A percentile compares a stretch with the other conserved stretches of the same genome.
Evolutionary conservation across 2,797 vertebrate species (phyloP).

Genomic region (Eulemur rubriventer): DNA sequence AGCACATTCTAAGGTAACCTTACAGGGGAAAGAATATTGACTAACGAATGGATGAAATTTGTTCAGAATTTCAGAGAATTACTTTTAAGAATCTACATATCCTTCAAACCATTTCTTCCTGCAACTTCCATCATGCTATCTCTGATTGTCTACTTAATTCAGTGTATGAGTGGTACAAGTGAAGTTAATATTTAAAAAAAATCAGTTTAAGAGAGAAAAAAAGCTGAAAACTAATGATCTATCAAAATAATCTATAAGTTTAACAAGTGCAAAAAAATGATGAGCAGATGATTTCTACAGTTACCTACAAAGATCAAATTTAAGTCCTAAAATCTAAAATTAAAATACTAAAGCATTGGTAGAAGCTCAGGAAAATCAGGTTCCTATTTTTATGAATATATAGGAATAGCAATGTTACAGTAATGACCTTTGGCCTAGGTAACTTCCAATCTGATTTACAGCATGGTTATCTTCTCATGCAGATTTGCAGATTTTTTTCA

Average conservation of each 20-base stretch:
- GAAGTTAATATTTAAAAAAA: slow-evolving; percentile 21
- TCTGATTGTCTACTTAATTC: slow-evolving; percentile 44
- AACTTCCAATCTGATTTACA: neutral
- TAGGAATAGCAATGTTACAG: neutral
- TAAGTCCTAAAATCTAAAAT: slow-evolving; percentile 33
- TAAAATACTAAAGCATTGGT: neutral
- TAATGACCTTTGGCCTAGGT: neutral
- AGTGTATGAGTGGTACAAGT: neutral
- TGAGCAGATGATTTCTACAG: neutral
- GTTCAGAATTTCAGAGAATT: slow-evolving; percentile 8
- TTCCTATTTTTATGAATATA: neutral
- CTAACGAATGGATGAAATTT: neutral
- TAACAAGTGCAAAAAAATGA: neutral
- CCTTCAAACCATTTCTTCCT: slow-evolving; percentile 3
- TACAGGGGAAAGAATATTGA: neutral
- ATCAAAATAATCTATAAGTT: slow-evolving; percentile 20
- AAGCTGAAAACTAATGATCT: neutral
- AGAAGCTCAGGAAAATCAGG: neutral
- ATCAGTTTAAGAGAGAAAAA: neutral
- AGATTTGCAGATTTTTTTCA: neutral
- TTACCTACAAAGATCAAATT: neutral
- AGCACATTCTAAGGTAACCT: neutral
- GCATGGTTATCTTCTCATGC: neutral
- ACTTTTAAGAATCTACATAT: slow-evolving; percentile 33
- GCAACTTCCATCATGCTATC: neutral